These are phyloP conservation scores for Martes martes DNA, from an alignment of 2,113 vertebrate species.

Conservation along the genomic window DNA sequence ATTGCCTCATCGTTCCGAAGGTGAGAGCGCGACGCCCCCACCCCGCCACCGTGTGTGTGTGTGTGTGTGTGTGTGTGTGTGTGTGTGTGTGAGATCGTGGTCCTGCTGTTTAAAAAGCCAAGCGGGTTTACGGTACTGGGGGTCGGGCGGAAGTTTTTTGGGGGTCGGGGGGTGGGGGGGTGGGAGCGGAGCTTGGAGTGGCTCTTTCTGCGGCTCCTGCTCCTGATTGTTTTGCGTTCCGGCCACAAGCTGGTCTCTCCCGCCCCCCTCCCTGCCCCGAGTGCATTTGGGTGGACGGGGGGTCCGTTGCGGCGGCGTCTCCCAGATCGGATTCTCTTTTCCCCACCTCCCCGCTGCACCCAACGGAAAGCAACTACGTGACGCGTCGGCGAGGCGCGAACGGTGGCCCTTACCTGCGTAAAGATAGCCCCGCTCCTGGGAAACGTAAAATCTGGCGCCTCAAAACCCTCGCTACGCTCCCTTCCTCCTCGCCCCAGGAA, in stretches of 20 bases:
- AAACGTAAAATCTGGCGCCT: neutral
- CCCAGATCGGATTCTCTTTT: neutral
- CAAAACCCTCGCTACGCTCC: neutral
- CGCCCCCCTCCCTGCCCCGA: neutral
- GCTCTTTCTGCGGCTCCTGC: neutral
- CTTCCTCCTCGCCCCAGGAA: neutral
- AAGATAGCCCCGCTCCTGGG: neutral
- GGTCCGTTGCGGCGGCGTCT: neutral
- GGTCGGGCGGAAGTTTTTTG: neutral
- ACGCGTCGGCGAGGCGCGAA: neutral
- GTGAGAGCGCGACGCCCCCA: constrained; percentile 69
- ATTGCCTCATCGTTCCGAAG: constrained; percentile 74
- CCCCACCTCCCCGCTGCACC: neutral
- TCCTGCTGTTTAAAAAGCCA: neutral
- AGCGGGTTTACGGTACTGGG: neutral
- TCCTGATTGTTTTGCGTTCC: neutral
- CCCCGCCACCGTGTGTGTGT: no score
- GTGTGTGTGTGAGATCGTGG: no score
- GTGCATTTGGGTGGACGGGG: neutral
- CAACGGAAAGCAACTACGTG: neutral
- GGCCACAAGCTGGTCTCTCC: neutral
- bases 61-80: no score
- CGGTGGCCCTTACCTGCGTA: neutral
- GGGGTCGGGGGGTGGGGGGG: neutral
- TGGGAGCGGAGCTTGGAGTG: neutral